Evolutionary conservation across 2,113 vertebrate species (phyloP).

Genomic region (Elgaria multicarinata): DNA sequence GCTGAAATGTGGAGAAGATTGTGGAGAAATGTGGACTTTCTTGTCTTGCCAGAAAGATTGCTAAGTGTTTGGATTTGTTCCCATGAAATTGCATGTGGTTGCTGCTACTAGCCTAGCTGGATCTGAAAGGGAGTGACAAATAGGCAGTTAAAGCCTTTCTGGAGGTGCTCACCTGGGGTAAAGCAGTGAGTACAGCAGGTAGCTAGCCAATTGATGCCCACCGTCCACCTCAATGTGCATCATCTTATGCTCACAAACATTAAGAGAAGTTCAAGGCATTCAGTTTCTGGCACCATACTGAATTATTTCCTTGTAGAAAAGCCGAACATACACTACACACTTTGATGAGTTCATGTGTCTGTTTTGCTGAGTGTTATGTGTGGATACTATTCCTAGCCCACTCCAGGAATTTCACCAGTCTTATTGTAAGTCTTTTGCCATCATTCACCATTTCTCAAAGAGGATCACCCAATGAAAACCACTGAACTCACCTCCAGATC

Average conservation of each 20-base stretch:
- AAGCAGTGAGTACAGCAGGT: background rate
- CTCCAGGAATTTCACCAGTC: too few species aligned
- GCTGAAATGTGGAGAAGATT: background rate
- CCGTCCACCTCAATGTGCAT: too few species aligned
- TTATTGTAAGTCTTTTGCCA: background rate
- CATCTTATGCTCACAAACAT: background rate
- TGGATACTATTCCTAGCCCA: background rate
- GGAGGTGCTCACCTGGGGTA: background rate
- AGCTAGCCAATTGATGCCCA: background rate
- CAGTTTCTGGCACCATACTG: background rate
- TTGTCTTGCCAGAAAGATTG: background rate
- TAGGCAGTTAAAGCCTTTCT: background rate
- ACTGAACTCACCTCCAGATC: background rate
- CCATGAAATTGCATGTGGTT: background rate
- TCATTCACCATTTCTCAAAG: background rate
- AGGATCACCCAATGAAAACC: background rate
- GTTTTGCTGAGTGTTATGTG: background rate
- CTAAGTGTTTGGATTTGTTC: background rate
- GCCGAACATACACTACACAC: background rate
- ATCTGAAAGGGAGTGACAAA: background rate
- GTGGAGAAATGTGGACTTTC: background rate
- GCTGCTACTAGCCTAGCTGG: background rate
- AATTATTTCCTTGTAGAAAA: background rate
- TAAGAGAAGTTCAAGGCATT: background rate
- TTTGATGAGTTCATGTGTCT: background rate